A percentile compares a stretch with the other conserved stretches of the same genome.
These are phyloP conservation scores for Misgurnus anguillicaudatus DNA, from an alignment of 2,113 vertebrate genomes.

Conservation along the genomic window DNA sequence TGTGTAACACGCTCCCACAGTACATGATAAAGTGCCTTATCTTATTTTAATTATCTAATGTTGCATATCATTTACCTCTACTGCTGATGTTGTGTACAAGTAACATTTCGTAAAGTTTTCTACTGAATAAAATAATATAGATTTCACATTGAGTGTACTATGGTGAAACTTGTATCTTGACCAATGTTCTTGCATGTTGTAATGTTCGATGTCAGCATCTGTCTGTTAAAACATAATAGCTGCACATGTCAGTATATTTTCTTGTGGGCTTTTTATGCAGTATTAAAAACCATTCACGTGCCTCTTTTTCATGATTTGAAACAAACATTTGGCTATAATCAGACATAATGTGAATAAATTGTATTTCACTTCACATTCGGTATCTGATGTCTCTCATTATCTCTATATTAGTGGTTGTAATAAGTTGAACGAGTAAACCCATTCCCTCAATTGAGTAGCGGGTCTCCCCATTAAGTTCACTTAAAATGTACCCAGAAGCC, in stretches of 20 bases:
- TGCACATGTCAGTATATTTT: not conserved
- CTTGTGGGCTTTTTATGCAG: not conserved
- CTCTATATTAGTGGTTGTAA: not conserved
- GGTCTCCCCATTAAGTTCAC: no score
- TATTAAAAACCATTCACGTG: not conserved
- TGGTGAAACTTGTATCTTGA: not conserved
- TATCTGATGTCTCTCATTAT: not conserved
- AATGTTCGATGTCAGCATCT: not conserved
- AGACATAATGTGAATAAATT: conserved; percentile 21
- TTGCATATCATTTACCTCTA: conserved; percentile 15
- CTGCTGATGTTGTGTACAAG: conserved; percentile 14
- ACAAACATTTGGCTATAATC: not conserved
- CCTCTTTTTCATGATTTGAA: not conserved
- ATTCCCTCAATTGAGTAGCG: no score
- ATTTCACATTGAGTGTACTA: conserved; percentile 10
- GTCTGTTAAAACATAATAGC: not conserved
- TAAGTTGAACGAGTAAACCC: no score
- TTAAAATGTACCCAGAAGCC: no score
- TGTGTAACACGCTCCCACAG: not conserved
- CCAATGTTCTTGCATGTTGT: conserved; percentile 18
- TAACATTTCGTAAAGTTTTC: conserved; percentile 21
- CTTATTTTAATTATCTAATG: conserved; percentile 4
- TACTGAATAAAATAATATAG: not conserved
- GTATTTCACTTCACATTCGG: conserved; percentile 2
- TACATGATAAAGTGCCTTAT: conserved; percentile 32